A percentile compares a stretch with the other conserved stretches of the same genome.
These are phyloP conservation scores for Odocoileus virginianus DNA, from an alignment of 2,113 vertebrate genomes.

Conservation along the genomic window DNA sequence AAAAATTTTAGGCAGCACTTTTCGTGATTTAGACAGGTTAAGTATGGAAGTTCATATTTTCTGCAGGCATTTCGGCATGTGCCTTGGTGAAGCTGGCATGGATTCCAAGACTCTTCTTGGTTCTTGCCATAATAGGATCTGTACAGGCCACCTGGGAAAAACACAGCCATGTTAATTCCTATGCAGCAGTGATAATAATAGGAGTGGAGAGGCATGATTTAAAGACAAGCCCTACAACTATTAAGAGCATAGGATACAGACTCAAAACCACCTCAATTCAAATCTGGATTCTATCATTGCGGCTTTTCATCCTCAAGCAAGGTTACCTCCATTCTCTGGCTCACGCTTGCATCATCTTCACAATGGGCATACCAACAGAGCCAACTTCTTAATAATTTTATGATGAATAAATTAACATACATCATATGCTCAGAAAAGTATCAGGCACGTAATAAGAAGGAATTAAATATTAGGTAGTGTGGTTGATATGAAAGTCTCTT, in stretches of 20 bases:
- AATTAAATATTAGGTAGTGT: background rate
- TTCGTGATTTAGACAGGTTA: background rate
- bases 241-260: background rate
- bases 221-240: background rate
- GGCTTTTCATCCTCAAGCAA: background rate
- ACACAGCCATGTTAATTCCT: constrained; percentile 5
- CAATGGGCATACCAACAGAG: background rate
- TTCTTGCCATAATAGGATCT: background rate
- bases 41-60: background rate
- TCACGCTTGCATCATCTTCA: background rate
- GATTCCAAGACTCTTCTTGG: background rate
- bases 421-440: background rate
- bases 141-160: constrained; percentile 35
- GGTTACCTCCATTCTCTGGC: background rate
- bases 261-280: background rate
- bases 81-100: constrained; percentile 45
- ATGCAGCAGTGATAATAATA: too few species aligned
- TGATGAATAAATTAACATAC: background rate
- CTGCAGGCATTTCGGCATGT: constrained; percentile 28
- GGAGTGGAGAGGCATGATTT: background rate
- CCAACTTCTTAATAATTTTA: background rate
- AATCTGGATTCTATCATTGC: background rate
- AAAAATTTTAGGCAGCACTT: constrained; percentile 42
- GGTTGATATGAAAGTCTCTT: background rate
- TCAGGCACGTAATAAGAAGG: background rate